phyloP scores from a whole-genome alignment of 2,888 invertebrate species.

The Falcaria lacertinaria region DNA sequence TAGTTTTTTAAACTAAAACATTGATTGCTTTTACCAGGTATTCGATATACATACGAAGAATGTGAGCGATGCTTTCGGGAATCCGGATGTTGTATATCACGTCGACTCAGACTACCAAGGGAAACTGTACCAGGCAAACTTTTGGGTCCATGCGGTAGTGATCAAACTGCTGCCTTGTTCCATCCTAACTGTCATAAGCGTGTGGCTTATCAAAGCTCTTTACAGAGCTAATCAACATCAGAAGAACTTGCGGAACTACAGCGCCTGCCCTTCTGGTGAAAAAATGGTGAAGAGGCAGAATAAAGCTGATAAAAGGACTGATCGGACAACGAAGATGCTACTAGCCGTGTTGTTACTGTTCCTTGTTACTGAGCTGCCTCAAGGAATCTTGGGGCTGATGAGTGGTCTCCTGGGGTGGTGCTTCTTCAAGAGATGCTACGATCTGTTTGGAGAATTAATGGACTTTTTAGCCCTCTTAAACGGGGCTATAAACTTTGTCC shows the following conservation, averaged over 20 bases:
- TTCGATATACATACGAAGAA: constrained; percentile 73
- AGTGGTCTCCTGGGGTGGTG: constrained; percentile 83
- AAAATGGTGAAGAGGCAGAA: constrained; percentile 67
- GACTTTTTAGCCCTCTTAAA: constrained; percentile 94
- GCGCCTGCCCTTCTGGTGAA: constrained; percentile 73
- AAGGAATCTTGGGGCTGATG: constrained; percentile 86
- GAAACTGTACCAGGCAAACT: constrained; percentile 84
- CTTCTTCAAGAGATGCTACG: constrained; percentile 90
- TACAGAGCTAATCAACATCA: constrained; percentile 88
- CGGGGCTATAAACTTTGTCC: constrained; percentile 94
- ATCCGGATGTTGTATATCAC: constrained; percentile 57
- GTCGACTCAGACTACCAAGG: constrained; percentile 79
- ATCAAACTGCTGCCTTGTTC: constrained; percentile 90
- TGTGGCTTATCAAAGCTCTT: constrained; percentile 85
- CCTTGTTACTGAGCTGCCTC: constrained; percentile 93
- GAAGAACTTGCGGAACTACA: constrained; percentile 83
- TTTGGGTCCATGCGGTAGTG: constrained; percentile 89
- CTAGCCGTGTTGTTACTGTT: constrained; percentile 92
- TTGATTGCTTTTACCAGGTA: constrained; percentile 38
- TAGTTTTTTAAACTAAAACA: constrained; percentile 28
- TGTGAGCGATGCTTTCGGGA: constrained; percentile 59
- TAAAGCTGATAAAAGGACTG: constrained; percentile 86
- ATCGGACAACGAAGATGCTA: constrained; percentile 93
- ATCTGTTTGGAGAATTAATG: constrained; percentile 90
- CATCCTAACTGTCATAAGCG: constrained; percentile 85